Percentiles rank a stretch among this genome's conserved stretches.
Conservation (phyloP, 2,113 vertebrate genomes). For the Pantherophis guttatus region DNA sequence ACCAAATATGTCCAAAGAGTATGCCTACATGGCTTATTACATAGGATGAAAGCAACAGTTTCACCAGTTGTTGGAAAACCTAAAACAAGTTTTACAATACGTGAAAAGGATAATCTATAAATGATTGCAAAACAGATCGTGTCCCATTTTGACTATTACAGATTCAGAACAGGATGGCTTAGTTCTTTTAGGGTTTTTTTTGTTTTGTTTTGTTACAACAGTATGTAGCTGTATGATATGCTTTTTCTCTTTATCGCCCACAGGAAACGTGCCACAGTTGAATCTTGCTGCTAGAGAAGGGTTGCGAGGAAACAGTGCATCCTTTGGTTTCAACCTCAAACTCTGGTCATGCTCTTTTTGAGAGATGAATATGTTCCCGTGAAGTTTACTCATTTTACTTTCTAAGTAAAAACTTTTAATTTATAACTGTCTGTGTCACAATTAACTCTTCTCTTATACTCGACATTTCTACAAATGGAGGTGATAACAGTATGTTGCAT, state of each 20-base stretch:
- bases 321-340: neutral
- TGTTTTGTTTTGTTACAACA: neutral
- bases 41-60: no score
- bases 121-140: neutral
- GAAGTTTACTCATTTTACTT: neutral
- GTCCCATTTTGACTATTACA: neutral
- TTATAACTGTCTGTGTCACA: conserved; percentile 62
- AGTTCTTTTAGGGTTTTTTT: neutral
- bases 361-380: neutral
- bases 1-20: neutral
- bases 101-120: neutral
- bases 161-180: neutral
- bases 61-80: neutral
- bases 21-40: neutral
- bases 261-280: neutral
- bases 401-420: conserved; percentile 61
- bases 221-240: neutral
- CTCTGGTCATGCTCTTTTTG: neutral
- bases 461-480: neutral
- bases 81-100: neutral
- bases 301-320: neutral
- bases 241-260: neutral
- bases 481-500: neutral
- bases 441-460: conserved; percentile 48
- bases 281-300: neutral